Evolutionary conservation across 2,888 invertebrate genomes (phyloP).

Genomic region (Eustalomyia histrio): DNA sequence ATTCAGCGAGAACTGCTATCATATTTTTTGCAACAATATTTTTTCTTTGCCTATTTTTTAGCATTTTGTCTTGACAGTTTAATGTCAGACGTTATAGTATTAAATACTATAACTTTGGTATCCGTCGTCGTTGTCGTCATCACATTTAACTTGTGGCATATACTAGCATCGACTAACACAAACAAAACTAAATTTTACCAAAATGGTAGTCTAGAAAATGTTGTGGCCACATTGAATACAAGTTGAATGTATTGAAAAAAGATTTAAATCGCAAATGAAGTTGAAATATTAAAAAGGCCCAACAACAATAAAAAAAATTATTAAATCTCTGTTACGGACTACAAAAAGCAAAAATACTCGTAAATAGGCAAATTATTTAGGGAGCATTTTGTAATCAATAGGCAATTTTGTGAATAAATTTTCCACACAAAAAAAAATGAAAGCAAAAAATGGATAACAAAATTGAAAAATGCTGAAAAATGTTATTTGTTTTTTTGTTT

Average conservation of each 20-base stretch:
- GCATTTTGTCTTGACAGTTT: too few relatives aligned
- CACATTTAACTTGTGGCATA: constrained; percentile 14
- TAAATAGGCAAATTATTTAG: constrained; percentile 44
- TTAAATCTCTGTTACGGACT: constrained; percentile 29
- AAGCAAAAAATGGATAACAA: not conserved
- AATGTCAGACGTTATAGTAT: too few relatives aligned
- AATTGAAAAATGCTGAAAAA: not conserved
- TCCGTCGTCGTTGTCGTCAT: not conserved
- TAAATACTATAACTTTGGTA: not conserved
- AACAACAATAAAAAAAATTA: constrained; percentile 16
- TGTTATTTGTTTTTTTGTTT: constrained; percentile 17
- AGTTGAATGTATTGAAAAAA: constrained; percentile 23
- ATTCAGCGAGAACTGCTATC: too few relatives aligned
- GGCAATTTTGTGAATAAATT: constrained; percentile 39
- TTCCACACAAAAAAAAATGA: not conserved
- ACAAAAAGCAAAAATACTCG: constrained; percentile 8
- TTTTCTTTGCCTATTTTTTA: too few relatives aligned
- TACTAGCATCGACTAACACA: not conserved
- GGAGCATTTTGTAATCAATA: constrained; percentile 41
- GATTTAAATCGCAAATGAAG: constrained; percentile 46
- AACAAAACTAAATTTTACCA: not conserved
- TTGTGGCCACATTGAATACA: constrained; percentile 43
- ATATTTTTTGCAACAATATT: too few relatives aligned
- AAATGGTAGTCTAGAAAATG: constrained; percentile 10
- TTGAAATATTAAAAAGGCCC: constrained; percentile 43